These are phyloP conservation scores for Corythucha ciliata DNA, from an alignment of 2,888 invertebrate genomes.

Conservation along the genomic window DNA sequence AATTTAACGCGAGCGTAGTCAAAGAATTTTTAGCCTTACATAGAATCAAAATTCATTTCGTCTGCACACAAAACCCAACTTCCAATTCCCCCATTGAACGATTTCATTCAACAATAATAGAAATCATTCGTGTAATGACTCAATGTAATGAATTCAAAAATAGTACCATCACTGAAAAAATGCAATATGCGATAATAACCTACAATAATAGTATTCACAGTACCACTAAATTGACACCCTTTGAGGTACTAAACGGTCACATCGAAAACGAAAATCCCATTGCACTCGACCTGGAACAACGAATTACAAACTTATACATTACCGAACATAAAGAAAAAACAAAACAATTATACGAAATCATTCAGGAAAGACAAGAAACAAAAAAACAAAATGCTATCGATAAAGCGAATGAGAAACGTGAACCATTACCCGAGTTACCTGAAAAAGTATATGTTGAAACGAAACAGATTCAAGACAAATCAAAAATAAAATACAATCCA, in stretches of 20 bases:
- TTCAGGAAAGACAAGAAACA: neutral
- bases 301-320: neutral
- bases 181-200: neutral
- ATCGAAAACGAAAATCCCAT: neutral
- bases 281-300: neutral
- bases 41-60: constrained; percentile 19
- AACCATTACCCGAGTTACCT: neutral
- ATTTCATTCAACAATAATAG: constrained; percentile 20
- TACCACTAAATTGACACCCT: constrained; percentile 6
- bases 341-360: neutral
- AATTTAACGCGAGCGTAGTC: constrained; percentile 9
- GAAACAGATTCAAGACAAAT: too few species aligned
- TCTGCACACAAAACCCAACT: constrained; percentile 15
- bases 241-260: constrained; percentile 16
- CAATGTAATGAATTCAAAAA: constrained; percentile 6
- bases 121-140: constrained; percentile 17
- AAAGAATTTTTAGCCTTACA: constrained; percentile 19
- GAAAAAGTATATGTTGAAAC: too few species aligned
- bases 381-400: neutral
- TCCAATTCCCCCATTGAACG: constrained; percentile 18
- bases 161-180: neutral
- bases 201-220: constrained; percentile 14
- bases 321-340: neutral
- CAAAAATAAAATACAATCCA: too few species aligned
- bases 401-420: neutral